Percentiles rank a stretch among this genome's conserved stretches.
Evolutionary conservation across 2,888 invertebrate species (phyloP).

Genomic region (Hemistola chrysoprasaria): DNA sequence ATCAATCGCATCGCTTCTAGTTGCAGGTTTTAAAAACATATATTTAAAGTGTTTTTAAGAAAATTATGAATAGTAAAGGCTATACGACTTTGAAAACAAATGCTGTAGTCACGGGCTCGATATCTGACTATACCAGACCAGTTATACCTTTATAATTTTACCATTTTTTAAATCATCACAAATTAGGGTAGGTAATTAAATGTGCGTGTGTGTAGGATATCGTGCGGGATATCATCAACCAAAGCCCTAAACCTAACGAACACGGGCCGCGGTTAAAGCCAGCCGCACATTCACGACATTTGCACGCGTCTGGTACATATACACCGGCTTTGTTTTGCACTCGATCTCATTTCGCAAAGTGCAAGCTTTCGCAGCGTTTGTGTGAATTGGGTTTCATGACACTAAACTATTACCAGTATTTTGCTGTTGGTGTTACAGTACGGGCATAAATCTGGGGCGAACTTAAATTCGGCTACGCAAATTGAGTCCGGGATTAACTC

Average conservation of each 20-base stretch:
- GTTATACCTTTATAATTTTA: slow-evolving; percentile 1
- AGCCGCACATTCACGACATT: slow-evolving; percentile 54
- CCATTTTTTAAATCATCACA: slow-evolving; percentile 9
- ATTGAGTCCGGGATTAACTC: slow-evolving; percentile 18
- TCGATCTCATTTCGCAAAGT: slow-evolving; percentile 68
- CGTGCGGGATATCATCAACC: slow-evolving; percentile 9
- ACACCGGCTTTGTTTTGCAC: slow-evolving; percentile 59
- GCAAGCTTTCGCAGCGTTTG: slow-evolving; percentile 65
- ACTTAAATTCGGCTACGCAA: slow-evolving; percentile 20
- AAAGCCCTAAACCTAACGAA: slow-evolving; percentile 46
- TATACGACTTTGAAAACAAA: no score
- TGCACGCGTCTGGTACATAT: slow-evolving; percentile 38
- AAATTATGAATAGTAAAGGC: no score
- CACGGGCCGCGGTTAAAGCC: slow-evolving; percentile 26
- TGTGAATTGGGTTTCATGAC: slow-evolving; percentile 56
- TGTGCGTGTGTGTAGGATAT: slow-evolving; percentile 52
- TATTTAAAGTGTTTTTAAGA: no score
- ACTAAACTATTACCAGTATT: slow-evolving; percentile 54
- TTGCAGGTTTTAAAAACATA: no score
- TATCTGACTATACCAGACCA: no score
- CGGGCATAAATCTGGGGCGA: slow-evolving; percentile 14
- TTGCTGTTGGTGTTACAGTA: slow-evolving; percentile 32
- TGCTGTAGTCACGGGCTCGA: no score
- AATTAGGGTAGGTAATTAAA: slow-evolving; percentile 7
- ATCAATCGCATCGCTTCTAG: no score